These are phyloP conservation scores for Euzetes globulus DNA, from an alignment of 2,888 invertebrate species.

Conservation along the genomic window DNA sequence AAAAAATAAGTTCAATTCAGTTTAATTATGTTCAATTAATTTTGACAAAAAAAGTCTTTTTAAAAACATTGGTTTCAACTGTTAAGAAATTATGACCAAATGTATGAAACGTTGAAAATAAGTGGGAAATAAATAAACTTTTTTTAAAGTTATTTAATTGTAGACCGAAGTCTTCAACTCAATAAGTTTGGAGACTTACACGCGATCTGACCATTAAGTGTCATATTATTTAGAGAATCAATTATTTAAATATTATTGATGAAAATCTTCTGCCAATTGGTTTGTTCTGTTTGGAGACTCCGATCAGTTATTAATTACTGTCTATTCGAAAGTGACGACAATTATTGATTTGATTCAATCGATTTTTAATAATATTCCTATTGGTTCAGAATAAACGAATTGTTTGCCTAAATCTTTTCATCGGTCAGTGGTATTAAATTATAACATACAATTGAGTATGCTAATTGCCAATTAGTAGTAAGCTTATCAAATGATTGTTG, in stretches of 20 bases:
- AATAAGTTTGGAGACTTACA: not conserved
- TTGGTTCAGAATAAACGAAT: too few species aligned
- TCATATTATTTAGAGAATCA: not conserved
- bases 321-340: not conserved
- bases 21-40: slow-evolving; percentile 1
- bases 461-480: too few species aligned
- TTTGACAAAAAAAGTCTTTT: not conserved
- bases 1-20: too few species aligned
- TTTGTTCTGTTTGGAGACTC: not conserved
- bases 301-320: not conserved
- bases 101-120: not conserved
- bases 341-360: not conserved
- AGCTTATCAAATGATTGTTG: too few species aligned
- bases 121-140: not conserved
- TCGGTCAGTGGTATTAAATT: too few species aligned
- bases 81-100: not conserved
- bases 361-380: too few species aligned
- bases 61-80: not conserved
- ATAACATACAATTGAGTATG: too few species aligned
- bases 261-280: not conserved
- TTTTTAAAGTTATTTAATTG: not conserved
- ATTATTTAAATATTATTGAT: not conserved
- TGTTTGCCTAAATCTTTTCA: too few species aligned
- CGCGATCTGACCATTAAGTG: not conserved
- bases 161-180: not conserved